Conservation (phyloP, 2,888 invertebrate genomes). For the Lottia scabra region DNA sequence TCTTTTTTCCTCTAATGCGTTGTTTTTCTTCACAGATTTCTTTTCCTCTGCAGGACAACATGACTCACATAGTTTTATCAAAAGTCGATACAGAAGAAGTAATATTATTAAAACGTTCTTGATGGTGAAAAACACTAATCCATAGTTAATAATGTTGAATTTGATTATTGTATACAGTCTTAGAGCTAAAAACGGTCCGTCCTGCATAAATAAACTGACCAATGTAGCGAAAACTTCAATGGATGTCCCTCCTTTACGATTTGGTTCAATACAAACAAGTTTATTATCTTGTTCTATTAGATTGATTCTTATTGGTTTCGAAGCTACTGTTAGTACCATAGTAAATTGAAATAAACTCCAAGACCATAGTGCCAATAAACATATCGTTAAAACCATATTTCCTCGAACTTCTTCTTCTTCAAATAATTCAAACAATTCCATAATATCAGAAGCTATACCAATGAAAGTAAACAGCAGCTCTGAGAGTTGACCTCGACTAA, state of each 20-base stretch:
- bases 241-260: not conserved
- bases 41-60: conserved; percentile 31
- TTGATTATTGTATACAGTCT: conserved; percentile 83
- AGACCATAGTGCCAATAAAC: conserved; percentile 59
- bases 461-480: conserved; percentile 64
- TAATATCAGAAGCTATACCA: conserved; percentile 60
- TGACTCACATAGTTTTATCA: conserved; percentile 34
- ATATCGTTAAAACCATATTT: conserved; percentile 55
- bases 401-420: conserved; percentile 44
- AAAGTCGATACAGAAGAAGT: conserved; percentile 42
- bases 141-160: conserved; percentile 73
- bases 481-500: conserved; percentile 57
- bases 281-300: not conserved
- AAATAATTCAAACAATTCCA: conserved; percentile 48
- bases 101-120: conserved; percentile 52
- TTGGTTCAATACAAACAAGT: conserved; percentile 3
- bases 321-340: conserved; percentile 44
- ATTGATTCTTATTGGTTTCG: conserved; percentile 9
- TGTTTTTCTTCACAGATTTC: too few species aligned
- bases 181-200: conserved; percentile 46
- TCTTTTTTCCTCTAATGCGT: not conserved
- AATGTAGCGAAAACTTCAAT: conserved; percentile 22
- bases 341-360: conserved; percentile 63
- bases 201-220: conserved; percentile 39
- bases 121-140: conserved; percentile 58